Evolutionary conservation across 2,113 vertebrate species (phyloP), one percentile per base, ranked within the genome.

Genomic region (Hydrochoerus hydrochaeris): DNA sequence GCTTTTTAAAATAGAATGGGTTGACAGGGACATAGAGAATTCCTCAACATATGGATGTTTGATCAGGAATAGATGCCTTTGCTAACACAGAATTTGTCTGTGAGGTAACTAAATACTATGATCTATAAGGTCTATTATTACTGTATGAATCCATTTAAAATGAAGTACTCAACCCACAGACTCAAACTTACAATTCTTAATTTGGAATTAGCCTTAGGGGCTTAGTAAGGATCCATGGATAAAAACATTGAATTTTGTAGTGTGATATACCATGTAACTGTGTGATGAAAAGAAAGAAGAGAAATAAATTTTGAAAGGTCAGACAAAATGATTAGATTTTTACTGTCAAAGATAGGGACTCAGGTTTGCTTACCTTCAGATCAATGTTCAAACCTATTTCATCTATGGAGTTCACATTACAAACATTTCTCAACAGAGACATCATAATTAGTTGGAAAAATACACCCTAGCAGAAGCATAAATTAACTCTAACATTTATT

Each of bases 371-470:
- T 54, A 87, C 49, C 89, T 9, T 32, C 6, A 52, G 78, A 26
- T 60, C 75, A 95, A 65, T 73, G 13, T 10, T 83, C 65, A 80
- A 54, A 95, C 9, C 30, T 54, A 88, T 85, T 63, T 71, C 20
- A 67, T 52, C 65, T 94, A 71, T 58, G 85, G 65, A 88, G 49
- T 81, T 96, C 10, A 75, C 24, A 87, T 3, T 75, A 52, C 14
- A 93, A 89, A 69, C n/a, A 95, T 35, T 38, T 83, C 77, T 87
- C 58, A 96, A 69, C 1, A 95, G 9, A 90, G 41, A 86, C 54
- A 63, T 85, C 30, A 49, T 89, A 60, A 86, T 46, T 41, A 94
- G 13, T 80, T 26, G 67, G 28, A 35, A 96, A 92, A 95, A 91
- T 86, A 52, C 0, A 75, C 20, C 26, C 14, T 32, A 75, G 9